phyloP scores from a whole-genome alignment of 2,888 invertebrate species.

The Syritta pipiens region DNA sequence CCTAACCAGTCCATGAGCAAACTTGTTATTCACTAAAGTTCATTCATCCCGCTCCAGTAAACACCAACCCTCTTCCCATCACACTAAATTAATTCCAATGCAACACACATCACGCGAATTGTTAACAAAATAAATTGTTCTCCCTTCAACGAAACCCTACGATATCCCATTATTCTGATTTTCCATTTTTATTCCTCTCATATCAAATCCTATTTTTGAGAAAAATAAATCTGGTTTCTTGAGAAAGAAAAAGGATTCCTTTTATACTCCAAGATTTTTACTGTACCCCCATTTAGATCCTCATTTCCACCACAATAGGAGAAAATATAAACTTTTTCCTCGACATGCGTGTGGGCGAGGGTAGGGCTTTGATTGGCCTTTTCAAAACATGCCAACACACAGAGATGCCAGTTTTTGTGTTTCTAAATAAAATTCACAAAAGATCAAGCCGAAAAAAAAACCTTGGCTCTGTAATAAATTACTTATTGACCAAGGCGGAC shows the following conservation, averaged over 20 bases:
- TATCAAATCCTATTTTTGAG: neutral
- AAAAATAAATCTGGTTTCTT: neutral
- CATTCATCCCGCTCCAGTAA: neutral
- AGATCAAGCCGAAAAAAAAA: neutral
- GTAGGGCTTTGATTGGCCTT: constrained; percentile 1
- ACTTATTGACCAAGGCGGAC: neutral
- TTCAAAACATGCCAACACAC: neutral
- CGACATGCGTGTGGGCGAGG: neutral
- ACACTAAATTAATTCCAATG: neutral
- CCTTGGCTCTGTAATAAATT: neutral
- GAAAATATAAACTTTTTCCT: too few species aligned
- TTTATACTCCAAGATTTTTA: neutral
- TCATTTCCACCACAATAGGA: too few species aligned
- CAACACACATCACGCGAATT: neutral
- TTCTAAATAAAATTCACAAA: too few species aligned
- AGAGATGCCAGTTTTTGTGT: too few species aligned
- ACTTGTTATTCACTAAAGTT: neutral
- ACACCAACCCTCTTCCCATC: neutral
- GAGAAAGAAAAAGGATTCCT: neutral
- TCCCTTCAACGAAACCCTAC: constrained; percentile 1
- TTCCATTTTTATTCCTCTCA: neutral
- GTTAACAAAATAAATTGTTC: neutral
- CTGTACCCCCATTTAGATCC: neutral
- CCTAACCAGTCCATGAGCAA: neutral
- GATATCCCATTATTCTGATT: neutral